A percentile compares a stretch with the other conserved stretches of the same genome.
Conservation (phyloP, 2,113 vertebrate genomes). For the Aegypius monachus region DNA sequence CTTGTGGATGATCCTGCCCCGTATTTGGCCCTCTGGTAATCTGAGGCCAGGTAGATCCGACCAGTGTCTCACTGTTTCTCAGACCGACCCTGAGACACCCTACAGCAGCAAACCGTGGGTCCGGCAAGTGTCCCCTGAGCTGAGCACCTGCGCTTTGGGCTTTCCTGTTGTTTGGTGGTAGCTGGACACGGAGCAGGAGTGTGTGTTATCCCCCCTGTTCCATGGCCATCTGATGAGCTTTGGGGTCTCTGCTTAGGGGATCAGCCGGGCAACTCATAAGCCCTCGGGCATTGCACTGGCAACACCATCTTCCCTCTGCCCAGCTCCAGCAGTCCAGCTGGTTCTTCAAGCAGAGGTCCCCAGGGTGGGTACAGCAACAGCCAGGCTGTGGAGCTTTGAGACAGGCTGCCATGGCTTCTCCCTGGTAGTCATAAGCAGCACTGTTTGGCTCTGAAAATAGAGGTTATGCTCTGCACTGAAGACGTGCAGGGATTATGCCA, state of each 20-base stretch:
- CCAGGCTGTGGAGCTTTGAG: not conserved
- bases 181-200: not conserved
- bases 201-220: not conserved
- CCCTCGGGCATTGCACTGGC: fast-evolving
- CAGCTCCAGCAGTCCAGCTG: not conserved
- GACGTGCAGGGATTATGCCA: not conserved
- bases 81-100: fast-evolving
- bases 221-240: fast-evolving
- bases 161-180: not conserved
- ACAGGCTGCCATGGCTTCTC: not conserved
- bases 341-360: fast-evolving
- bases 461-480: not conserved
- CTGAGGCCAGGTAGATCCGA: not conserved
- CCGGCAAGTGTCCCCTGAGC: not conserved
- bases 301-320: not conserved
- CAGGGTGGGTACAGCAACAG: fast-evolving
- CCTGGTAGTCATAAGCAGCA: not conserved
- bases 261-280: not conserved
- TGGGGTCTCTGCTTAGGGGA: not conserved
- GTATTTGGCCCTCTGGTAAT: not conserved
- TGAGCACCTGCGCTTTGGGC: fast-evolving
- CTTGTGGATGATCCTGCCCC: too few relatives aligned
- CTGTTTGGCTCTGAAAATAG: not conserved
- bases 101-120: fast-evolving
- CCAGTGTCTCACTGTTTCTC: not conserved